Percentiles rank a stretch among this genome's conserved stretches.
These are phyloP conservation scores for Myrmophylax atrothorax DNA, from an alignment of 2,113 vertebrate species.

Conservation along the genomic window DNA sequence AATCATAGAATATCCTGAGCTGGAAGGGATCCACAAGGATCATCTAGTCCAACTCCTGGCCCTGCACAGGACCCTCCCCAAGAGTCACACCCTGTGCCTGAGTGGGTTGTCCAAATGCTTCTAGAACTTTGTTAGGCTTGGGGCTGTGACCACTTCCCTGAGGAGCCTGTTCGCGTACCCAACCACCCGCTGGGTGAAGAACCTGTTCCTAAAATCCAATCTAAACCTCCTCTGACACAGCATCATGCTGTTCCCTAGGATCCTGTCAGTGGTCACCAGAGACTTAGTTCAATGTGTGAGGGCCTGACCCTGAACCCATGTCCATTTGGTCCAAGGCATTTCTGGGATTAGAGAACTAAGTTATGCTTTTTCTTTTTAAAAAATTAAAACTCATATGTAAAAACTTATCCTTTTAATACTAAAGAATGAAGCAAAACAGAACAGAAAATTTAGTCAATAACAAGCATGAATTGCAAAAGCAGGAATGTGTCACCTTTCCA, in stretches of 20 bases:
- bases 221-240: background rate
- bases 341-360: background rate
- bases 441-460: background rate
- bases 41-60: background rate
- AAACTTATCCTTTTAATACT: background rate
- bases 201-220: background rate
- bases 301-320: fast-evolving
- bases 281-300: fast-evolving
- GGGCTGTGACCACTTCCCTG: background rate
- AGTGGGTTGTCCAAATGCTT: background rate
- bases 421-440: background rate
- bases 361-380: background rate
- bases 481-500: background rate
- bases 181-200: background rate
- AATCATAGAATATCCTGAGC: fast-evolving
- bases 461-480: background rate
- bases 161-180: background rate
- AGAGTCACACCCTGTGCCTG: fast-evolving
- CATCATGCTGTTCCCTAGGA: fast-evolving
- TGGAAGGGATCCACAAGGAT: background rate
- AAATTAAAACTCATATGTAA: fast-evolving
- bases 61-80: background rate
- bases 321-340: background rate
- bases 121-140: background rate
- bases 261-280: background rate